Evolutionary conservation across 2,113 vertebrate genomes (phyloP).

Genomic region (Xerus inauris): DNA sequence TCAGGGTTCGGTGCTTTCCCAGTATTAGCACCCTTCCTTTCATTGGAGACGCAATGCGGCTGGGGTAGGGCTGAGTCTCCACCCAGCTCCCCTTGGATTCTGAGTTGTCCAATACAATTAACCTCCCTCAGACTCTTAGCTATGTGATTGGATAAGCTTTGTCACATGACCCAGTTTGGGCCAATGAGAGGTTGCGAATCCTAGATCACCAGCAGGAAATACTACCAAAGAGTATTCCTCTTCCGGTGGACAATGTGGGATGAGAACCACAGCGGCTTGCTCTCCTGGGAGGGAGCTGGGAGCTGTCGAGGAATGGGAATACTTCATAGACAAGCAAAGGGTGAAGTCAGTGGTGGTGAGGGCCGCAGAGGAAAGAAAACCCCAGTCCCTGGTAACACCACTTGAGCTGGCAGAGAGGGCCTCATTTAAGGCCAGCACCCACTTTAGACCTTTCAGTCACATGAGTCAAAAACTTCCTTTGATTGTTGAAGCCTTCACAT

Average conservation of each 20-base stretch:
- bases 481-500: not conserved
- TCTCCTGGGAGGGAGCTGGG: not conserved
- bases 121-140: not conserved
- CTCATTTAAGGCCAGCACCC: not conserved
- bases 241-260: not conserved
- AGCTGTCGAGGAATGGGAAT: fast-evolving
- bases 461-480: not conserved
- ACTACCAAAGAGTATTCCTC: not conserved
- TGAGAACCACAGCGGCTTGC: not conserved
- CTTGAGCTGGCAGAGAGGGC: not conserved
- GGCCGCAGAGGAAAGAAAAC: not conserved
- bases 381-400: not conserved
- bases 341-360: not conserved
- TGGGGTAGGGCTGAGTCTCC: not conserved
- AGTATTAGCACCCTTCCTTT: not conserved
- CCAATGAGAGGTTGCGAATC: not conserved
- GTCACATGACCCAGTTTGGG: not conserved
- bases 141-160: not conserved
- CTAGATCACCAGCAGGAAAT: not conserved
- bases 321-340: not conserved
- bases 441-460: not conserved
- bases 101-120: not conserved
- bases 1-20: not conserved
- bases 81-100: not conserved
- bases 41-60: not conserved